Evolutionary conservation across 1,140 invertebrate species (phyloP), one percentile per base, ranked within the genome.

Genomic region (Proales similis): DNA sequence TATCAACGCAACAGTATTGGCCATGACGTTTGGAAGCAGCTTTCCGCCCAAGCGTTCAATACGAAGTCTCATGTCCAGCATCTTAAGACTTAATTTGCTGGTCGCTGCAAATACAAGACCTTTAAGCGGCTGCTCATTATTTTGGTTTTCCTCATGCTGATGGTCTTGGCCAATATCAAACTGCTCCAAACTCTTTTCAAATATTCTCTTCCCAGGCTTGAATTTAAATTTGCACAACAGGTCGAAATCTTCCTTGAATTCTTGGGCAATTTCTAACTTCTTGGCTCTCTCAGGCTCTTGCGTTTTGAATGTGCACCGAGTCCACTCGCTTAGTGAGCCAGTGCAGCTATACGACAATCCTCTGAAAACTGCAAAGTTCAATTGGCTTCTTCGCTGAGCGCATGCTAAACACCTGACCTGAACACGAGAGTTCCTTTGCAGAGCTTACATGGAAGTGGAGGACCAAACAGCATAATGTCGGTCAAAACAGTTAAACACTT

Each of bases 241-340:
- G 65, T 83, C 77, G 69, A 82, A 81, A 1, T 85, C 77, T 22
- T 82, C 77, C 14, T 74, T 71, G 1, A 90, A 86, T 27, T 95
- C 73, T 3, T 5, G 9, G 20, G 36, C 43, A 1, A 63, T 30
- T 68, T 80, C 80, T 67, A 92, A 88, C 42, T 80, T 72, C n/a
- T 70, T 80, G 12, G 5, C 19, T 51, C 88, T 76, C 67, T 84
- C 79, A 5, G 92, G 91, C 19, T 83, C 79, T 67, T 82, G 81
- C 0, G 82, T 82, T 6, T 83, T 69, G 66, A 84, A 82, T 38
- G 80, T 78, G 73, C 93, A 97, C 74, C 87, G 88, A 0, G 86
- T 85, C 87, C 90, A 97, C 72, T 92, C 91, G 20, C 83, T 85
- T 29, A 91, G 67, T 72, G 85, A 78, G 38, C 91, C 92, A 66